These are phyloP conservation scores for Spinibarbus caldwelli DNA, from an alignment of 2,797 vertebrate species.

Conservation along the genomic window DNA sequence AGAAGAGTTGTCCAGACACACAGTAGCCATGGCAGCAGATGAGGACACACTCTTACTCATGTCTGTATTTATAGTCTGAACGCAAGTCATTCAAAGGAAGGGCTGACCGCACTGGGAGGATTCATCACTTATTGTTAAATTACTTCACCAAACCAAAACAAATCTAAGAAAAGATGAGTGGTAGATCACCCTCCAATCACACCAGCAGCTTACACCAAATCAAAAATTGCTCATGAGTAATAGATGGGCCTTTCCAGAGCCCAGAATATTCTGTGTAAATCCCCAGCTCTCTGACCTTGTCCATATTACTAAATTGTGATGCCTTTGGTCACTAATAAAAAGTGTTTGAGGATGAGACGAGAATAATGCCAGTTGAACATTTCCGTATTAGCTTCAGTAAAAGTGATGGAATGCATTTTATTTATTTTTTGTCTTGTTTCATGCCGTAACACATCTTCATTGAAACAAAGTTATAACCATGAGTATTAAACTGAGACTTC, in stretches of 20 bases:
- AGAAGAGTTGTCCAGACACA: constrained; percentile 67
- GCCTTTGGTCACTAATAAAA: background rate
- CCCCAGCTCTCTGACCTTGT: background rate
- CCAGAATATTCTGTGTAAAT: background rate
- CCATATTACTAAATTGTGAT: background rate
- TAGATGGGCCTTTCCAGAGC: background rate
- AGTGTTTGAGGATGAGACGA: background rate
- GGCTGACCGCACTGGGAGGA: constrained; percentile 42
- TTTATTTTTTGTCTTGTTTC: background rate
- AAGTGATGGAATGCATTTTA: too few relatives aligned
- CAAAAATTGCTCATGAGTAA: background rate
- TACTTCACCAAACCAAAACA: constrained; percentile 4
- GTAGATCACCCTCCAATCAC: background rate
- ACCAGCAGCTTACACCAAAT: background rate
- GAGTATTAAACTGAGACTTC: background rate
- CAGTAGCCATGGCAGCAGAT: constrained; percentile 50
- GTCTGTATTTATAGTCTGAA: constrained; percentile 68
- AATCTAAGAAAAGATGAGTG: too few relatives aligned
- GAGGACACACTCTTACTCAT: constrained; percentile 64
- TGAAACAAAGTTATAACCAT: background rate
- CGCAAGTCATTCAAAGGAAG: constrained; percentile 19
- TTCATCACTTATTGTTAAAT: background rate
- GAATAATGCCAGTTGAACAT: background rate
- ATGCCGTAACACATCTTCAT: background rate
- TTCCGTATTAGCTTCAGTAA: background rate